A percentile compares a stretch with the other conserved stretches of the same genome.
Evolutionary conservation across 2,888 invertebrate genomes (phyloP).

Genomic region (Drosophila picticornis): DNA sequence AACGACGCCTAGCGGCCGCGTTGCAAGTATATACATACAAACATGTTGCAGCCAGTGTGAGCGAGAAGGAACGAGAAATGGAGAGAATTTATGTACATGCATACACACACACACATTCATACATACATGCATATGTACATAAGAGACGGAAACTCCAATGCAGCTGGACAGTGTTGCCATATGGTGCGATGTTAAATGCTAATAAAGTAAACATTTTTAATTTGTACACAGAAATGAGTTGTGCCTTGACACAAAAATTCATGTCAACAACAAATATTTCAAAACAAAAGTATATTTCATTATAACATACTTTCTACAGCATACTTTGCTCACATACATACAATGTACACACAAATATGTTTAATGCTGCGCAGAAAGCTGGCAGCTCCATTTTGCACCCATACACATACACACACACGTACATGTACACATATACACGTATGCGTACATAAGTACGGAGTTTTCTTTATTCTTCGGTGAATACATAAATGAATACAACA

Average conservation of each 20-base stretch:
- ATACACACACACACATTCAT: constrained; percentile 20
- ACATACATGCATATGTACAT: constrained; percentile 25
- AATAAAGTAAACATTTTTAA: constrained; percentile 25
- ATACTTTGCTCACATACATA: not conserved
- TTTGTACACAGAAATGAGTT: constrained; percentile 12
- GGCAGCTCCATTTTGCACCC: constrained; percentile 29
- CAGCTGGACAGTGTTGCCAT: constrained; percentile 49
- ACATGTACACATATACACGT: not conserved
- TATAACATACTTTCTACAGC: not conserved
- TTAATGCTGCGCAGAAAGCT: constrained; percentile 44
- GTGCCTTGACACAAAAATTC: not conserved
- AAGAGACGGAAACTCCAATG: constrained; percentile 52
- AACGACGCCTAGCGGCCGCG: constrained; percentile 48
- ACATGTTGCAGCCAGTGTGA: constrained; percentile 32
- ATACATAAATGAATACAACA: constrained; percentile 15
- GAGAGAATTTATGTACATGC: constrained; percentile 2
- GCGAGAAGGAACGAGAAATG: constrained; percentile 26
- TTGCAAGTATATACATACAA: constrained; percentile 40
- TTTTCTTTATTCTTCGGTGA: constrained; percentile 6
- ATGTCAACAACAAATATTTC: not conserved
- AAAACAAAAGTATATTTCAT: not conserved
- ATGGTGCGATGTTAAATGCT: constrained; percentile 31
- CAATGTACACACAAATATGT: constrained; percentile 6
- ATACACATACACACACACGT: not conserved
- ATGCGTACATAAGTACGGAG: constrained; percentile 10